Evolutionary conservation across 2,113 vertebrate genomes (phyloP).

Genomic region (Lathamus discolor): DNA sequence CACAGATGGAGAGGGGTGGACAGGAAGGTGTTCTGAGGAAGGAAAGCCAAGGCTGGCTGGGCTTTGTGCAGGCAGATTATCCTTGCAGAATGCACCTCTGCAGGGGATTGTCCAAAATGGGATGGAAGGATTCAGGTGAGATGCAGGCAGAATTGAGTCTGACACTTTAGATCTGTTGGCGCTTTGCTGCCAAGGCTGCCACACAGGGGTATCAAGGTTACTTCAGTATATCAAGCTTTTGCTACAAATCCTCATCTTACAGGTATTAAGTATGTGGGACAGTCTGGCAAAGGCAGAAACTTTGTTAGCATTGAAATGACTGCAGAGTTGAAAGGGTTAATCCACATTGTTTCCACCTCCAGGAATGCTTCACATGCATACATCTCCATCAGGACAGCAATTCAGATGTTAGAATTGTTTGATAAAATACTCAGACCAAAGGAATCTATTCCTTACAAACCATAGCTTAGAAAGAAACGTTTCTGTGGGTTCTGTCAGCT

Average conservation of each 20-base stretch:
- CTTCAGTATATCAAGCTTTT: no score
- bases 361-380: background rate
- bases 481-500: background rate
- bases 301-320: background rate
- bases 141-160: background rate
- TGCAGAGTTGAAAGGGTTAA: background rate
- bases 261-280: background rate
- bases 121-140: background rate
- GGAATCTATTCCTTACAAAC: background rate
- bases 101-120: no score
- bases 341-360: background rate
- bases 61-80: background rate
- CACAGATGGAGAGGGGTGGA: rapidly evolving
- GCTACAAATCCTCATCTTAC: background rate
- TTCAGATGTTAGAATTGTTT: background rate
- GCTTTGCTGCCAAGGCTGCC: background rate
- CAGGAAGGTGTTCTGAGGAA: background rate
- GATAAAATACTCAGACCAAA: background rate
- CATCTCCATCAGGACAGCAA: no score
- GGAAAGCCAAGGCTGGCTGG: background rate
- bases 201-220: background rate
- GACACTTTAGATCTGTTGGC: background rate
- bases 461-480: rapidly evolving
- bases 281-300: background rate
- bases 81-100: background rate